These are phyloP conservation scores for Gymnarchus niloticus DNA, from an alignment of 2,113 vertebrate genomes.

Conservation along the genomic window DNA sequence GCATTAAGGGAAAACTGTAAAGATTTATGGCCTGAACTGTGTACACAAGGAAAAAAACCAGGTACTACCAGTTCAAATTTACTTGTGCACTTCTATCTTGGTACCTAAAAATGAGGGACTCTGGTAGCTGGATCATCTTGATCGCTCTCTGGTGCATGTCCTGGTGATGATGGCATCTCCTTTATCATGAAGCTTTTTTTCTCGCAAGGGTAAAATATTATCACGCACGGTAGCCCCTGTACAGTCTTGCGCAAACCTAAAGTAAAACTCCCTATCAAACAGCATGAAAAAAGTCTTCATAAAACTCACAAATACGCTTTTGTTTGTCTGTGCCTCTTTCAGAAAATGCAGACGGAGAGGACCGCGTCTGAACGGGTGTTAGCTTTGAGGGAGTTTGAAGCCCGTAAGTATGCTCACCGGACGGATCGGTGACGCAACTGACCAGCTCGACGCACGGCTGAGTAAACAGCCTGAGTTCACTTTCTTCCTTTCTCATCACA, in stretches of 20 bases:
- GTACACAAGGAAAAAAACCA: neutral
- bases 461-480: neutral
- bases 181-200: neutral
- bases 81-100: neutral
- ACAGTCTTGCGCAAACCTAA: no score
- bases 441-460: neutral
- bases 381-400: conserved; percentile 78
- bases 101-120: no score
- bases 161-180: neutral
- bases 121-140: no score
- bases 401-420: conserved; percentile 73
- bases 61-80: neutral
- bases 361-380: conserved; percentile 76
- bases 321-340: conserved; percentile 11
- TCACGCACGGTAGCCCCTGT: neutral
- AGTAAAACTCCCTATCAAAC: no score
- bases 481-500: neutral
- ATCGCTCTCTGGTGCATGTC: neutral
- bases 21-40: neutral
- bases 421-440: neutral
- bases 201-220: neutral
- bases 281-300: neutral
- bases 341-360: conserved; percentile 79
- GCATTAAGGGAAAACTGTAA: neutral
- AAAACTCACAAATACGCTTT: neutral